These are phyloP conservation scores for Sarcophaga caerulescens DNA, from an alignment of 2,888 invertebrate genomes.

Conservation along the genomic window DNA sequence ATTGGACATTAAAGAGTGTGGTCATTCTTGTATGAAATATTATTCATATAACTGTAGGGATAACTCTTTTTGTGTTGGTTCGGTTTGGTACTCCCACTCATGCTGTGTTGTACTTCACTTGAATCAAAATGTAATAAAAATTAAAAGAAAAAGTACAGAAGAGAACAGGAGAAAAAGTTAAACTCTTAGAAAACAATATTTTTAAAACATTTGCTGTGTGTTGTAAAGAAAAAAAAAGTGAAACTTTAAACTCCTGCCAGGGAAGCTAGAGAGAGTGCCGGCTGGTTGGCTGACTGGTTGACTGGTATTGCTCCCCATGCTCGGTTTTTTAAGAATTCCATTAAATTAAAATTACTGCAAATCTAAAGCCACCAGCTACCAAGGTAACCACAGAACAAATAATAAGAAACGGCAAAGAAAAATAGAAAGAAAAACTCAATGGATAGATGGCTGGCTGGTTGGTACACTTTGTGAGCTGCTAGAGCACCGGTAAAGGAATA, in stretches of 20 bases:
- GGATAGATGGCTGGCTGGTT: background rate
- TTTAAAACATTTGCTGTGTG: conserved; percentile 29
- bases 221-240: background rate
- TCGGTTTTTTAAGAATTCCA: conserved; percentile 39
- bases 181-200: conserved; percentile 46
- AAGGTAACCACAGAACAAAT: conserved; percentile 56
- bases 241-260: background rate
- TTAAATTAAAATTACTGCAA: conserved; percentile 63
- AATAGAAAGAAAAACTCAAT: background rate
- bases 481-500: conserved; percentile 5
- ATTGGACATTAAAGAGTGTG: too few species aligned
- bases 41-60: too few species aligned
- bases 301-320: background rate
- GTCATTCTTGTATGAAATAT: too few species aligned
- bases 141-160: conserved; percentile 13
- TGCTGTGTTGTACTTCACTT: background rate
- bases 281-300: background rate
- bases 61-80: too few species aligned
- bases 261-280: background rate
- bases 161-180: conserved; percentile 14
- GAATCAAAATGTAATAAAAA: background rate
- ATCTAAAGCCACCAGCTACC: conserved; percentile 59
- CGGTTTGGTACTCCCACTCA: background rate
- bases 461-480: conserved; percentile 30
- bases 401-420: conserved; percentile 6